Base-by-base conservation (phyloP, 2,113 vertebrate genomes). In the Heteronetta atricapilla region DNA sequence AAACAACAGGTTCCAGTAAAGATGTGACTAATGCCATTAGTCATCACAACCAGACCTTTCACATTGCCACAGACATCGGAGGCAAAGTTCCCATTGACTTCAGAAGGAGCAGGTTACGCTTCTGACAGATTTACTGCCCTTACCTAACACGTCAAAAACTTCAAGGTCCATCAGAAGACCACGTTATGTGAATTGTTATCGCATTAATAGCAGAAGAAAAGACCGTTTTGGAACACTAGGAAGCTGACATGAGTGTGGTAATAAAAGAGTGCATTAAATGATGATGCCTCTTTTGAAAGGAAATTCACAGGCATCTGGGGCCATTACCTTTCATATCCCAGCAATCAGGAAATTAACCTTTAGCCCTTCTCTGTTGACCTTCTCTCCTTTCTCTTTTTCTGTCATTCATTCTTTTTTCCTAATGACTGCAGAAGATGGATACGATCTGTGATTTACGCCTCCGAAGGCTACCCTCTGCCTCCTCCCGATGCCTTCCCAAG, bases 241-340 rank as follows among this genome's bases (percentile, higher is more conserved):
- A 70, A 82, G 70, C 63, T 94, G 90, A 62, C 72, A 22, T 56
- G 73, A 92, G 63, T 56, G 44, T 3, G 4, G 82, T 91, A 90
- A 80, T 96, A 94, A 92, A 94, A 90, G 66, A 90, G 58, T 58
- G n/a, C 48, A 75, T 91, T 93, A 97, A 95, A 93, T 79, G 70
- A 76, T 84, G 86, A 86, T 80, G 70, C 70, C 31, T 88, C 80
- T 94, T 82, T 84, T 62, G 83, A 86, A 93, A 96, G 70, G 74
- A 94, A 89, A 92, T 92, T 93, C 94, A 85, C 40, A 66, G 90
- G 67, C 92, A 91, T 93, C 86, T 93, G 78, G 59, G 90, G 52
- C 89, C 93, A 92, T 96, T 96, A 87, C 67, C 67, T 96, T 96
- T 96, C 93, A 92, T 96, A 96, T 95, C 70, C 74, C 74, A 81